These are phyloP conservation scores for Automeris io DNA, from an alignment of 2,888 invertebrate genomes.

Conservation along the genomic window DNA sequence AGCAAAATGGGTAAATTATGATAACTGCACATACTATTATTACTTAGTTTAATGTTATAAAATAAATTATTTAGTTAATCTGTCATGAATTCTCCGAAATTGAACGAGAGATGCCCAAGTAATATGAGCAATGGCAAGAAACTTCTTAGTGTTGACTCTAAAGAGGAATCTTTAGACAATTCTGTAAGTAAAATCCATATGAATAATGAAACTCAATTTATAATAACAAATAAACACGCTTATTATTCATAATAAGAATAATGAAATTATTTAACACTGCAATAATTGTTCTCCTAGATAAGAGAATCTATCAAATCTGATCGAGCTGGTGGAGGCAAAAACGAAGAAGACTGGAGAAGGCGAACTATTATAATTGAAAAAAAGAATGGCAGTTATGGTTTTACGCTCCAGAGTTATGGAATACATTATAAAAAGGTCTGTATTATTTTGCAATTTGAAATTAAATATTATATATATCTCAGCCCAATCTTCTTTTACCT, in stretches of 20 bases:
- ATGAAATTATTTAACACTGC: neutral
- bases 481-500: neutral
- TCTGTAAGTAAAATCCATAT: conserved; percentile 48
- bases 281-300: conserved; percentile 32
- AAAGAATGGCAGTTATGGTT: conserved; percentile 93
- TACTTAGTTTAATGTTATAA: neutral
- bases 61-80: neutral
- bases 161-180: conserved; percentile 64
- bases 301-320: conserved; percentile 61
- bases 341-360: conserved; percentile 89
- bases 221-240: neutral
- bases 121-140: conserved; percentile 59
- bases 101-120: conserved; percentile 58
- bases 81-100: conserved; percentile 64
- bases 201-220: neutral
- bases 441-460: neutral
- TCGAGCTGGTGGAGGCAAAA: conserved; percentile 40
- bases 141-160: conserved; percentile 48
- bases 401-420: conserved; percentile 97
- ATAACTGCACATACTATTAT: neutral
- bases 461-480: neutral
- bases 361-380: conserved; percentile 95
- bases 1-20: conserved; percentile 4
- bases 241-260: neutral
- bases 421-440: conserved; percentile 91